Percentiles rank a stretch among this genome's conserved stretches.
Conservation (phyloP, 2,888 invertebrate species). For the Mechanitis messenoides region DNA sequence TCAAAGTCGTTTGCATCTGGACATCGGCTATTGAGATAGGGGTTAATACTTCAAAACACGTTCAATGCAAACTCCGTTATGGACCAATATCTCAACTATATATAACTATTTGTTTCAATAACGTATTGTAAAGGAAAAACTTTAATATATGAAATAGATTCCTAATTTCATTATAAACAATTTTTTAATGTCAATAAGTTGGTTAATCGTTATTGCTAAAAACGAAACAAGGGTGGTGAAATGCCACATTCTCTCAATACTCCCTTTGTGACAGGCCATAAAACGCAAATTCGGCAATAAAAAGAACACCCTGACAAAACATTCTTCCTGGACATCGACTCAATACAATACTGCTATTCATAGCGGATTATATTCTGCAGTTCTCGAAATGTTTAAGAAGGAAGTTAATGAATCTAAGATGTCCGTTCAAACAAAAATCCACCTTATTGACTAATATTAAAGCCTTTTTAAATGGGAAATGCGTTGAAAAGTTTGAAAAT, state of each 20-base stretch:
- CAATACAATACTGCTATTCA: slow-evolving; percentile 72
- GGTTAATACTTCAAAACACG: slow-evolving; percentile 58
- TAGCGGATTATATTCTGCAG: slow-evolving; percentile 72
- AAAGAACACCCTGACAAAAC: slow-evolving; percentile 70
- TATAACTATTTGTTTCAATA: slow-evolving; percentile 7
- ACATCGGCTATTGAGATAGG: slow-evolving; percentile 63
- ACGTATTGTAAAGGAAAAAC: slow-evolving; percentile 15
- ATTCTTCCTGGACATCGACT: slow-evolving; percentile 75
- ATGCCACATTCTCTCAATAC: slow-evolving; percentile 62
- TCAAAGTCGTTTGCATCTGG: slow-evolving; percentile 76
- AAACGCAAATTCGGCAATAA: slow-evolving; percentile 76
- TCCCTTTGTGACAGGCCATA: slow-evolving; percentile 67
- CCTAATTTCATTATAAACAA: neutral
- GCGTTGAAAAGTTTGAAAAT: slow-evolving; percentile 34
- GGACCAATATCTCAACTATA: slow-evolving; percentile 22
- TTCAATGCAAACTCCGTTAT: slow-evolving; percentile 25
- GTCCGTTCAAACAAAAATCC: slow-evolving; percentile 37
- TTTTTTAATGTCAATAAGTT: slow-evolving; percentile 26
- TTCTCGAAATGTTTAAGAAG: slow-evolving; percentile 71
- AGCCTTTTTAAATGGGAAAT: slow-evolving; percentile 37
- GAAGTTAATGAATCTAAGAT: slow-evolving; percentile 62
- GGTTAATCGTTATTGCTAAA: slow-evolving; percentile 40
- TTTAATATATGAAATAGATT: neutral
- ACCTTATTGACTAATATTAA: slow-evolving; percentile 39
- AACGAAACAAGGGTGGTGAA: slow-evolving; percentile 50